These are phyloP conservation scores for Euthynnus affinis DNA, from an alignment of 2,797 vertebrate genomes.

Conservation along the genomic window DNA sequence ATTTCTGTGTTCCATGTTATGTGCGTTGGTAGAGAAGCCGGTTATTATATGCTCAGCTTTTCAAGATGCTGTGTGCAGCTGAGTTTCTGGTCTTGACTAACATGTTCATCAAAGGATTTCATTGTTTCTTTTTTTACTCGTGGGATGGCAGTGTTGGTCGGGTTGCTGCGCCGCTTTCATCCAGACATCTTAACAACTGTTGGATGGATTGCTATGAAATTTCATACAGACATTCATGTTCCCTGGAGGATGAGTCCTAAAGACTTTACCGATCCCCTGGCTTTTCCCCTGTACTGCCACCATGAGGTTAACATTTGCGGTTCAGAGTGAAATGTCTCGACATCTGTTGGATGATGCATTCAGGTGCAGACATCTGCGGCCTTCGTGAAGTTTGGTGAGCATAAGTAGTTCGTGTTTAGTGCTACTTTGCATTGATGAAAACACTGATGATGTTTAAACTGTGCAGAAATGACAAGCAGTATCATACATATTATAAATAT, in stretches of 20 bases:
- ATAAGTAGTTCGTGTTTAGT: background rate
- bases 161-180: background rate
- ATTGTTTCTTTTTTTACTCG: no score
- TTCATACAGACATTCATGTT: background rate
- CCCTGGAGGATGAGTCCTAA: background rate
- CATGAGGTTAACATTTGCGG: background rate
- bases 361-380: background rate
- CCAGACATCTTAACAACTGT: background rate
- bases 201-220: background rate
- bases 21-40: background rate
- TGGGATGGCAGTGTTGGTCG: no score
- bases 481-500: no score
- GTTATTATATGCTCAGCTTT: background rate
- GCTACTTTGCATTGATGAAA: background rate
- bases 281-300: background rate
- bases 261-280: background rate
- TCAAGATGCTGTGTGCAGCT: no score
- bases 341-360: background rate
- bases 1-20: background rate
- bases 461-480: background rate
- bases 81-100: no score
- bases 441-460: background rate
- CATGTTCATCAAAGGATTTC: no score
- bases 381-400: no score
- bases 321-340: background rate